These are phyloP conservation scores for Acrocephalus kingi DNA, from an alignment of 2,113 vertebrate genomes.

Conservation along the genomic window DNA sequence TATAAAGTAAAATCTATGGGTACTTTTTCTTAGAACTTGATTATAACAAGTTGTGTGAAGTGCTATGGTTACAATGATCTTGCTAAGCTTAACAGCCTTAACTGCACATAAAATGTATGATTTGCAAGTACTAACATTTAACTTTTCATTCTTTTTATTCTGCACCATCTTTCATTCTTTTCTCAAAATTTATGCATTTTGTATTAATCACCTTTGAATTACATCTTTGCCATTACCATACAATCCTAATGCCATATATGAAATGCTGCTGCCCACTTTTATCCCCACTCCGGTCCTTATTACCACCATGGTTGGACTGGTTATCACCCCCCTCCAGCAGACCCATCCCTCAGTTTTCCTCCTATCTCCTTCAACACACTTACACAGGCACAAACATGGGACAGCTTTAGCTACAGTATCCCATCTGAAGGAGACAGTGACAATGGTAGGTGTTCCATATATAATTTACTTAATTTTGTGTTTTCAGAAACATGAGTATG, in stretches of 20 bases:
- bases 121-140: slow-evolving; percentile 82
- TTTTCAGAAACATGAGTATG: slow-evolving; percentile 13
- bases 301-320: slow-evolving; percentile 61
- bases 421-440: slow-evolving; percentile 84
- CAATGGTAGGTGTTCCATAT: slow-evolving; percentile 85
- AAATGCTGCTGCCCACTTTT: slow-evolving; percentile 69
- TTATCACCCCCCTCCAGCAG: slow-evolving; percentile 76
- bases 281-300: slow-evolving; percentile 54
- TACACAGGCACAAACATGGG: slow-evolving; percentile 89
- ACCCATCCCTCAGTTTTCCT: slow-evolving; percentile 87
- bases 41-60: neutral
- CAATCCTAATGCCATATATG: slow-evolving; percentile 63
- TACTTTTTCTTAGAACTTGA: slow-evolving; percentile 40
- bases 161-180: slow-evolving; percentile 71
- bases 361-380: slow-evolving; percentile 88
- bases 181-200: slow-evolving; percentile 64
- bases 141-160: slow-evolving; percentile 79
- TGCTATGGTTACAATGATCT: slow-evolving; percentile 14
- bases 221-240: slow-evolving; percentile 69
- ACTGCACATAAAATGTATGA: slow-evolving; percentile 74
- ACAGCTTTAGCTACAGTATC: slow-evolving; percentile 84
- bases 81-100: slow-evolving; percentile 60
- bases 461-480: slow-evolving; percentile 47
- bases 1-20: neutral
- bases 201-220: slow-evolving; percentile 69